Evolutionary conservation across 2,888 invertebrate species (phyloP), one percentile per base, ranked within the genome.

Genomic region (Phyllotreta striolata): DNA sequence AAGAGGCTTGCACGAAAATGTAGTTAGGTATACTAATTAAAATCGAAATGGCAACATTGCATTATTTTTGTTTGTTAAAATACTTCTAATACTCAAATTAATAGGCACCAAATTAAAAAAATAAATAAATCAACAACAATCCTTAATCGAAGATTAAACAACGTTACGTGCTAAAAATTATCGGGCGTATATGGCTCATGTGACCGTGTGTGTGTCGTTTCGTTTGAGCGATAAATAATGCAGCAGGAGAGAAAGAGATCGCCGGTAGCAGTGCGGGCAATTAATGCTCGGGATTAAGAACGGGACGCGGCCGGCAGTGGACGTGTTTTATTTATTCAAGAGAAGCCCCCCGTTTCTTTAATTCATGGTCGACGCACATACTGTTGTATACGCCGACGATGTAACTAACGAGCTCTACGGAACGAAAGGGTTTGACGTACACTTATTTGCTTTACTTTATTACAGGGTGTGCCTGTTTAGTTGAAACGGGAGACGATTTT

Each of bases 321-420:
- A 74, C 76, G 76, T 71, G 74, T 75, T 76, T 76, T 74, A 76
- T 76, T 76, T 76, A 76, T 76, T 76, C 75, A 76, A 68, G 69
- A 69, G 65, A 24, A 24, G 24, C 24, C 24, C 24, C 24, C 24
- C 72, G 72, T 72, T 74, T 76, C 74, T 76, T 76, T 74, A 75
- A 75, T 75, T 75, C 74, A 75, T 74, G 70, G 69, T 67, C 47
- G 55, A 43, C 62, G 51, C 44, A 54, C 43, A 44, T 73, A 74
- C 24, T 24, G 24, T 24, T 24, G 24, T 24, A 4, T 24, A 24
- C 24, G 24, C 24, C 24, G 24, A 24, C 24, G 24, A 24, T 24
- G 24, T 24, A 24, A 24, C 24, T 40, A 40, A 41, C 39, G 55
- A 40, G 40, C 40, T 55, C 64, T 51, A 57, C 58, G 66, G 60